Base-by-base conservation (phyloP, 2,888 invertebrate genomes). In the Osmoderma eremita region DNA sequence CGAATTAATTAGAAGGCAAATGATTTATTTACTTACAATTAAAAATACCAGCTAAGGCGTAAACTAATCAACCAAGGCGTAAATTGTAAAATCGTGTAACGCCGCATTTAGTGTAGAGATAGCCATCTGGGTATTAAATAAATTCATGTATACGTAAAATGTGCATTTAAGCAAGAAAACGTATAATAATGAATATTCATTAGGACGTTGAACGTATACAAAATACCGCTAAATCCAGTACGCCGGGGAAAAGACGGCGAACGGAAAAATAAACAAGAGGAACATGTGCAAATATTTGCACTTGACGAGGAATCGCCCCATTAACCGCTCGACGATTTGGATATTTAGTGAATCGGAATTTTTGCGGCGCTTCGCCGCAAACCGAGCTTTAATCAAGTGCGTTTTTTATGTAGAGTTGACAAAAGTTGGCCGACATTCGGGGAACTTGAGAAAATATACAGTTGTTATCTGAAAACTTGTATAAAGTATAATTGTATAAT, bases 111-210 rank as follows among this genome's bases (percentile, higher is more conserved):
- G 12, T 30, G 58, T 61, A 15, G 36, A 30, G 48, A 61, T 61
- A 61, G 30, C 58, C 17, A 45, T 15, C 58, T 12, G 15, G 30
- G 17, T 18, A 45, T 61, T 45, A 61, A 61, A 61, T 30, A 61
- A 61, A 56, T 22, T 56, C n/a, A n/a, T n/a, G n/a, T 56, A 56
- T 56, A 42, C 13, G 24, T 41, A 56, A 56, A 56, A 30, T 61
- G 36, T 61, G 12, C 45, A 22, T 61, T 61, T 48, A 42, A 61
- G 45, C 58, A 61, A 61, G 58, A 56, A 56, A 42, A 24, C 18
- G 30, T 30, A 48, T 45, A 15, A 12, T 45, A 17, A 61, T 61
- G 58, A 61, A 61, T 61, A 61, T 61, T 61, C 58, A 61, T 61
- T 61, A 48, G 58, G 12, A 17, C 36, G 30, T 18, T 48, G 48